Base-by-base conservation (phyloP, 2,797 vertebrate species). In the Loriculus beryllinus region DNA sequence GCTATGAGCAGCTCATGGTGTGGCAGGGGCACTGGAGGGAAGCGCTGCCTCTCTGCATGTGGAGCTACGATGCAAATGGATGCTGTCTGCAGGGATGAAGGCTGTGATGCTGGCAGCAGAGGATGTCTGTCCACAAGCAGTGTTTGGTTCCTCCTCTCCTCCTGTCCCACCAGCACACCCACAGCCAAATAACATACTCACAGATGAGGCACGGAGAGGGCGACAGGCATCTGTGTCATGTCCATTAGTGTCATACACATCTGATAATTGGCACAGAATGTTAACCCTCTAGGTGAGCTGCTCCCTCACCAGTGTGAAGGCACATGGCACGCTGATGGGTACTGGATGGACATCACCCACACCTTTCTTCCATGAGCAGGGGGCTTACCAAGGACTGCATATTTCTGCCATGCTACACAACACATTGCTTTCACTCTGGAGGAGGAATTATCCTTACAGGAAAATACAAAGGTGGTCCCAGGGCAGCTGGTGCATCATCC, bases 271-370 rank as follows among this genome's bases (percentile, higher is more conserved):
- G 51, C 57, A 28, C 25, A 39, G 37, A 60, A 37, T 28, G 35
- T 28, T 18, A 60, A 60, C 26, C 12, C 25, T 39, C 25, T 39
- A 60, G 25, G 19, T 39, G 37, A 28, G 57, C 37, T 60, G 37
- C 26, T 60, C 33, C 43, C 43, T 52, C 57, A n/a, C 33, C 17
- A 51, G 63, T 8, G 31, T 1, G 2, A 31, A 42, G 47, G 40
- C 47, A n/a, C 3, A 0, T 2, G 0, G 9, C 17, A 31, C 39
- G 45, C 29, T 51, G 43, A 7, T 0, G 1, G 37, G 56, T 49
- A 45, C 63, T 8, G 15, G 22, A 33, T 39, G 35, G 29, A 43
- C 43, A 40, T 25, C 3, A 2, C n/a, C n/a, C 76, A n/a, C 22
- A 8, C 13, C 21, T 12, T 12, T 28, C 57, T 26, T 39, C 49